Base-by-base conservation (phyloP, 2,888 invertebrate genomes). In the Oxyteleia sp. region DNA sequence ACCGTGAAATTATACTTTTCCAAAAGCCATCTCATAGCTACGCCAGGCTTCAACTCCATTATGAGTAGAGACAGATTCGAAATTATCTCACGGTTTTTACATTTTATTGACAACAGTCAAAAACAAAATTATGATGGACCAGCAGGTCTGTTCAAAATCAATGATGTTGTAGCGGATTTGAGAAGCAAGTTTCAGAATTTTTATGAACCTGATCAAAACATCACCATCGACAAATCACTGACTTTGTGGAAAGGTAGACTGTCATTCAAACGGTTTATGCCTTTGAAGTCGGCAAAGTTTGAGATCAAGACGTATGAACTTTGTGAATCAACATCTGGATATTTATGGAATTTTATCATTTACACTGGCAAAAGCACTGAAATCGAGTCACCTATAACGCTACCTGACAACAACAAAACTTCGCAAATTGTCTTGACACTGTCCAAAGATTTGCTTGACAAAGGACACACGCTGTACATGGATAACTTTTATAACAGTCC, bases 1-100 rank as follows among this genome's bases (percentile, higher is more conserved):
- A 35, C 64, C 11, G 55, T 68, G 16, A 69, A 69, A 69, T 69
- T 69, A 32, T 69, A 69, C 8, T 69, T 69, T 32, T 69, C 57
- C 8, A 69, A 57, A 57, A 69, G 38, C 7, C 53, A 68, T 43
- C 53, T 51, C 23, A 68, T 53, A 8, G 1, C 53, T 16, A 68
- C 53, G 38, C 68, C 53, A 11, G 49, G 23, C 10, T 49, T 64
- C 49, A 64, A 64, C 11, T 13, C 49, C 26, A 18, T 51, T 15
- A 64, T 64, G 64, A 1, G n/a, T 23, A 64, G 49, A 38, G 16
- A 64, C 15, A 11, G 49, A 10, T 51, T 68, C 23, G 53, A 53
- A 57, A 29, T n/a, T 41, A 68, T 68, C 1, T 20, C 55, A 20
- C 38, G 45, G 1, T 53, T 55, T 29, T 29, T 68, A 55, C 55